Evolutionary conservation across 1,140 invertebrate genomes (phyloP).

Genomic region (Holcopasites calliopsidis): DNA sequence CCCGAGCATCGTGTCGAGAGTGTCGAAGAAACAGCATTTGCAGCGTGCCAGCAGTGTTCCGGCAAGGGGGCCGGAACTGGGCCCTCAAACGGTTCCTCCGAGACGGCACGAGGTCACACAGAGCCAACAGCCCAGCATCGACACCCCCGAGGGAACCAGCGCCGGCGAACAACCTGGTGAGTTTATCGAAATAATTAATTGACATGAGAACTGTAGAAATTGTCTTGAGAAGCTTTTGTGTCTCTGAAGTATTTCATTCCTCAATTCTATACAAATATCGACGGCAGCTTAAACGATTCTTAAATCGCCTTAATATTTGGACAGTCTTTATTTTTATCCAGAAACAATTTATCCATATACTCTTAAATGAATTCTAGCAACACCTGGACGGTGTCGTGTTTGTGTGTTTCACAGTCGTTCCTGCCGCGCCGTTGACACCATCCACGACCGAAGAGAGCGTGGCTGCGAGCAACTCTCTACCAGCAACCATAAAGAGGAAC

Average conservation of each 20-base stretch:
- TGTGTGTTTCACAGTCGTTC: constrained; percentile 55
- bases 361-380: constrained; percentile 7
- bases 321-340: too few species aligned
- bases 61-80: constrained; percentile 78
- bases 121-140: constrained; percentile 78
- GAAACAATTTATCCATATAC: not conserved
- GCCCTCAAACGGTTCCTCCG: constrained; percentile 65
- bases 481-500: constrained; percentile 75
- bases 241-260: too few species aligned
- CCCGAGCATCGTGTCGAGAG: constrained; percentile 56
- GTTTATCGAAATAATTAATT: too few species aligned
- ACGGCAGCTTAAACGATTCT: too few species aligned
- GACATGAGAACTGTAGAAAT: too few species aligned
- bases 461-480: constrained; percentile 68
- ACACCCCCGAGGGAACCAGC: constrained; percentile 75
- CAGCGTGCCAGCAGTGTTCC: constrained; percentile 84
- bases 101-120: constrained; percentile 79
- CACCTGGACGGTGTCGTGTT: not conserved
- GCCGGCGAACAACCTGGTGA: constrained; percentile 70
- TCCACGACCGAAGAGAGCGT: constrained; percentile 81
- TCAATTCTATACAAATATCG: too few species aligned
- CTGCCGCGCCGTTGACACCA: constrained; percentile 74
- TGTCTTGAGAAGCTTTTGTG: too few species aligned
- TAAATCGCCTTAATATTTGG: too few species aligned
- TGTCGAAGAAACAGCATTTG: constrained; percentile 73